Percentiles rank a stretch among this genome's conserved stretches.
These are phyloP conservation scores for Dermatemys mawii DNA, from an alignment of 2,113 vertebrate genomes.

Conservation along the genomic window DNA sequence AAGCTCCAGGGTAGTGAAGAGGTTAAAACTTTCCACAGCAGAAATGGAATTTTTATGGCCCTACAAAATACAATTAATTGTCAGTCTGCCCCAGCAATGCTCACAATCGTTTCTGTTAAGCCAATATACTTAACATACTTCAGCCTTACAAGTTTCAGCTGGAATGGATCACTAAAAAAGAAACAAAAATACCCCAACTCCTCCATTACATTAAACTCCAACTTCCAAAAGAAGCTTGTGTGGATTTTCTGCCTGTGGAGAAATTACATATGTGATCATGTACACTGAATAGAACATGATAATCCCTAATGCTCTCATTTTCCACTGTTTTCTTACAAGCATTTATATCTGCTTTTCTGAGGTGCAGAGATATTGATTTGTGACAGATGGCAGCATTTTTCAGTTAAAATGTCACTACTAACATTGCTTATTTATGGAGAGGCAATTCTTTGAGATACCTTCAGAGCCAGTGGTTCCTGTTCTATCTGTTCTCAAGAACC, in stretches of 20 bases:
- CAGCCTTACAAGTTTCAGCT: conserved; percentile 57
- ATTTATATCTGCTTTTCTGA: not conserved
- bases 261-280: not conserved
- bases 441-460: not conserved
- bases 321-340: not conserved
- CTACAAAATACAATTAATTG: not conserved
- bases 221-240: not conserved
- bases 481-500: not conserved
- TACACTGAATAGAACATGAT: not conserved
- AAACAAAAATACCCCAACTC: not conserved
- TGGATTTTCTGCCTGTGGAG: not conserved
- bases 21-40: conserved; percentile 56
- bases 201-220: not conserved
- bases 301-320: not conserved
- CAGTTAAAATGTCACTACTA: not conserved
- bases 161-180: conserved; percentile 35
- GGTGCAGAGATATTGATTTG: not conserved
- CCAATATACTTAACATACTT: conserved; percentile 66
- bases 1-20: conserved; percentile 19
- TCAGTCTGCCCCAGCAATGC: conserved; percentile 54
- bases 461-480: not conserved
- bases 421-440: not conserved
- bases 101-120: conserved; percentile 42
- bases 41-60: conserved; percentile 67
- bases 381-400: not conserved